Conservation (phyloP, 2,797 vertebrate species). For the Sarcophilus harrisii region DNA sequence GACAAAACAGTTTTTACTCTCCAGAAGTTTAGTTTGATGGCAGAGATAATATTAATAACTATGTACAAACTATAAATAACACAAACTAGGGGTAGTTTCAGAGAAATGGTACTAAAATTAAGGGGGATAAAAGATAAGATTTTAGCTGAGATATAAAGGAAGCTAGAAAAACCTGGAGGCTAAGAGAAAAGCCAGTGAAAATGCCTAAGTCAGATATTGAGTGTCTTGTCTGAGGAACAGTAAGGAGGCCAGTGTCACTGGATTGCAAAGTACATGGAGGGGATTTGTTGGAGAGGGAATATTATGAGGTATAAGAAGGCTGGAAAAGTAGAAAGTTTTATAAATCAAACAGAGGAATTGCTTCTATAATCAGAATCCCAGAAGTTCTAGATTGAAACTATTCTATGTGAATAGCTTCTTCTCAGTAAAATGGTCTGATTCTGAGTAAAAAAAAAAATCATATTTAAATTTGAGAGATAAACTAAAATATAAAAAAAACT, state of each 20-base stretch:
- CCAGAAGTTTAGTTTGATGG: background rate
- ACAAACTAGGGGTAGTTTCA: background rate
- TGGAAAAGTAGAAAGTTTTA: background rate
- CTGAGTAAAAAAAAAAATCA: background rate
- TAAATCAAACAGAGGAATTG: background rate
- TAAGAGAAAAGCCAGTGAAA: background rate
- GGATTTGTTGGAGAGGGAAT: background rate
- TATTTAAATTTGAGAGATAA: slow-evolving; percentile 15
- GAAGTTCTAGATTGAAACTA: background rate
- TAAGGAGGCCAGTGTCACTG: background rate
- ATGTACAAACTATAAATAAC: background rate
- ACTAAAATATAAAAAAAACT: slow-evolving; percentile 40
- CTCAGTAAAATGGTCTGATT: too few relatives aligned
- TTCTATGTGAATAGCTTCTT: too few relatives aligned
- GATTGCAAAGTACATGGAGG: background rate
- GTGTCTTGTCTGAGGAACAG: background rate
- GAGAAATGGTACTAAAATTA: background rate
- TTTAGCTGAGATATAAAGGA: background rate
- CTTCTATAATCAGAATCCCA: background rate
- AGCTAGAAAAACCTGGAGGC: background rate
- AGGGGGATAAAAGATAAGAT: background rate
- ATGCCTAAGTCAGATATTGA: background rate
- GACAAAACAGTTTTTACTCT: background rate
- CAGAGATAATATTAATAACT: background rate
- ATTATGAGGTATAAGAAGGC: background rate